Base-by-base conservation (phyloP, 2,797 vertebrate species). In the Cygnus olor region DNA sequence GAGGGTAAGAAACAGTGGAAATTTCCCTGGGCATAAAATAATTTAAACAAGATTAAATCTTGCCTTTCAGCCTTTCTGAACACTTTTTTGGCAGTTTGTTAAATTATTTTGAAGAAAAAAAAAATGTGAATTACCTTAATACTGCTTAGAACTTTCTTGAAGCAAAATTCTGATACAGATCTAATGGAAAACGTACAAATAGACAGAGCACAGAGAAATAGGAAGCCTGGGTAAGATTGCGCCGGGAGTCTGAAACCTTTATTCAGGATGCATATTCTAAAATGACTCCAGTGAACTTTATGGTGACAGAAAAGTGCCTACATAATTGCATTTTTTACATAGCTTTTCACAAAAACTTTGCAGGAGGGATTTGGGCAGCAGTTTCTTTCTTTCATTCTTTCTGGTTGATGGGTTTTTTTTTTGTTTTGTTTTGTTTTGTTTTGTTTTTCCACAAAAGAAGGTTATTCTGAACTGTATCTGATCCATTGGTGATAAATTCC, bases 11-110 rank as follows among this genome's bases (percentile, higher is more conserved):
- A 93, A 88, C n/a, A 57, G 27, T 42, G 19, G 76, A 94, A 70
- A 63, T 85, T 96, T 96, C 85, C 22, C 30, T 93, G 92, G 63
- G 78, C 56, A 78, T 65, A 84, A 94, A 94, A 90, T 63, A 92
- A 58, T 81, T 61, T n/a, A 84, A 93, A 93, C 36, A 42, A 92
- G 88, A 91, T 91, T 89, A 96, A 53, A 91, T 95, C 73, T 92
- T 93, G 72, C 60, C 53, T 89, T 32, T 84, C 79, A 89, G 7
- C 22, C 53, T 60, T 88, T 95, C 85, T 90, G 38, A 96, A 95
- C 44, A n/a, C 4, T 25, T n/a, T 66, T 92, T 53, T 79, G 57
- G 89, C 58, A 73, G 76, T 76, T 83, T 72, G 42, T 34, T 86
- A 10, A 22, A 66, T 38, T 78, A 70, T 81, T 95, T 94, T 86